Conservation (phyloP, 2,113 vertebrate species). For the Myrmophylax atrothorax region DNA sequence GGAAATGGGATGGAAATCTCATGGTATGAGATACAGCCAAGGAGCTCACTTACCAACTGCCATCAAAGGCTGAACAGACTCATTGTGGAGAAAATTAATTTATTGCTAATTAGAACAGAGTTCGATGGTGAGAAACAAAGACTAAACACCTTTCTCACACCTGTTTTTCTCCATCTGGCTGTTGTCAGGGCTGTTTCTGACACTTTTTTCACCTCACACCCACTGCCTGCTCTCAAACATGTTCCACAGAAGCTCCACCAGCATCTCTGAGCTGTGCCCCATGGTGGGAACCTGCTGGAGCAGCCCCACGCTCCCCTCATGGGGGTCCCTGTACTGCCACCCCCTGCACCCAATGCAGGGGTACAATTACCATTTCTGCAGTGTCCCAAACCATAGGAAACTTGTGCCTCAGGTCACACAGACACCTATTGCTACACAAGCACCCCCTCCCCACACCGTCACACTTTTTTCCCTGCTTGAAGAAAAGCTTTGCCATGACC, state of each 20-base stretch:
- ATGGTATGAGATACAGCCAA: neutral
- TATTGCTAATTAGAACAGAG: neutral
- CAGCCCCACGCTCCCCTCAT: accelerated
- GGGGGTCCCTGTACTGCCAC: neutral
- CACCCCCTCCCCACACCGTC: accelerated
- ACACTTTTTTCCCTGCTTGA: neutral
- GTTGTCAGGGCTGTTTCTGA: neutral
- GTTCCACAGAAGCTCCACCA: accelerated
- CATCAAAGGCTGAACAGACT: neutral
- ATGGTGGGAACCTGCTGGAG: accelerated
- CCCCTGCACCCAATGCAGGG: accelerated
- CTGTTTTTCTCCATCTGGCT: neutral
- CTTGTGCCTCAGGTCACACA: no score
- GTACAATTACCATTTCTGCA: neutral
- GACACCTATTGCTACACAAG: neutral
- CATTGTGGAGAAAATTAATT: neutral
- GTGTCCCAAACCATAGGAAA: neutral
- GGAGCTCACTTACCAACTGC: neutral
- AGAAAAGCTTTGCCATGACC: neutral
- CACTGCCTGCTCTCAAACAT: accelerated
- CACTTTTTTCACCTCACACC: neutral
- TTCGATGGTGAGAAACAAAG: neutral
- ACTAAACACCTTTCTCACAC: neutral
- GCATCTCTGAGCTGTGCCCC: accelerated
- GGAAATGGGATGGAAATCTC: neutral